Evolutionary conservation across 2,797 vertebrate species (phyloP).

Genomic region (Argya squamiceps): DNA sequence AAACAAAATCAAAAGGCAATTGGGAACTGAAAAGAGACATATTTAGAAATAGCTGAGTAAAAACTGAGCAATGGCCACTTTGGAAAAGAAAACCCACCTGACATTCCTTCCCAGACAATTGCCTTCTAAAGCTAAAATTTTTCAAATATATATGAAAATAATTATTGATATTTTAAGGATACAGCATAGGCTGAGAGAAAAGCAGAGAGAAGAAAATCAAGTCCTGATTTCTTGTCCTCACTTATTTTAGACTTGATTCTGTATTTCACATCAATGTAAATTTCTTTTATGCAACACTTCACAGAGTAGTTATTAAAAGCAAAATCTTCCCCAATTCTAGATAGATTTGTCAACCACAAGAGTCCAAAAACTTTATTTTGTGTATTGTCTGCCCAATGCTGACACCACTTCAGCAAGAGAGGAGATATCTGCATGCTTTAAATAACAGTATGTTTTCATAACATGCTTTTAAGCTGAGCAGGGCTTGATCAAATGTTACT

Average conservation of each 20-base stretch:
- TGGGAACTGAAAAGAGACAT: neutral
- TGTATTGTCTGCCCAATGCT: neutral
- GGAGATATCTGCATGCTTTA: neutral
- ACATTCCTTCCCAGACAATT: neutral
- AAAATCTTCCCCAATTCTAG: neutral
- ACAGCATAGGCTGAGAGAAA: neutral
- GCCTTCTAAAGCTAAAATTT: neutral
- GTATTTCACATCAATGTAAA: neutral
- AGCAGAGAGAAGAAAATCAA: neutral
- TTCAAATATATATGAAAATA: neutral
- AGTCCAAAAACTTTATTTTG: neutral
- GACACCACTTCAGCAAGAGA: fast-evolving
- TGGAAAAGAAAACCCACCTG: neutral
- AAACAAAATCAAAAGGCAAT: neutral
- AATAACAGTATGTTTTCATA: neutral
- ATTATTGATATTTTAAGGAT: neutral
- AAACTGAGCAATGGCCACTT: neutral
- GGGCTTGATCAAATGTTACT: neutral
- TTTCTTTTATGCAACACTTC: neutral
- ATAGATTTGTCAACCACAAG: neutral
- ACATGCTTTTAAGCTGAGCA: neutral
- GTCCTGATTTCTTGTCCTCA: neutral
- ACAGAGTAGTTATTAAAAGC: neutral
- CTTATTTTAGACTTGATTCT: neutral
- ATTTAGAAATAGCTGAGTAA: neutral